Conservation (phyloP, 1,140 invertebrate species). For the Steinernema feltiae region DNA sequence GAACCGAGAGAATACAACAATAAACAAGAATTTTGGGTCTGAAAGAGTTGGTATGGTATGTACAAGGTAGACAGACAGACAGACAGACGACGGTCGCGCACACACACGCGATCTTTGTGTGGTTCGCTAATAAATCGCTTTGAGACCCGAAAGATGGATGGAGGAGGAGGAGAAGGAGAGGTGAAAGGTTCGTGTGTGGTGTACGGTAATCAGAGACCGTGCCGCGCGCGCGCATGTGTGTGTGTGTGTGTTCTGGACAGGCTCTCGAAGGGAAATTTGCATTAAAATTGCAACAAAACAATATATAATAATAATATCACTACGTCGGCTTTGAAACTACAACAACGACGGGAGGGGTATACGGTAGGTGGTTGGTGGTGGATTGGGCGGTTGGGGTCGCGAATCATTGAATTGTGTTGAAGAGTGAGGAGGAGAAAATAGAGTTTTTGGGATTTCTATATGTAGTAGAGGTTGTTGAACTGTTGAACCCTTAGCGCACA, state of each 20-base stretch:
- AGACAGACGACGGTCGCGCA: neutral
- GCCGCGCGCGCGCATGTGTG: neutral
- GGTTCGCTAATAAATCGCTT: too few relatives aligned
- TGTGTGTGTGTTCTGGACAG: neutral
- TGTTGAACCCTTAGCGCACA: neutral
- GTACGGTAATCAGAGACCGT: neutral
- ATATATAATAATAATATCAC: neutral
- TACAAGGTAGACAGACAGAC: neutral
- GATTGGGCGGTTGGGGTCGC: neutral
- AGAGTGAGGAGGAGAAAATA: neutral
- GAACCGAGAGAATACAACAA: neutral
- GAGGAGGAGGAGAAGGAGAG: neutral
- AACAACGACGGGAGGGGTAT: neutral
- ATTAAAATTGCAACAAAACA: neutral
- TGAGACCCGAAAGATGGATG: neutral
- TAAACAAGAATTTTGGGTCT: neutral
- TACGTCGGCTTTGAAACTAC: slow-evolving; percentile 1
- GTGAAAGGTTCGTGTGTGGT: neutral
- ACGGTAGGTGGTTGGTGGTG: neutral
- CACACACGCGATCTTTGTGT: neutral
- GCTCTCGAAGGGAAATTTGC: neutral
- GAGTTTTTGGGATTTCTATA: neutral
- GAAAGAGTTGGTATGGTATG: neutral
- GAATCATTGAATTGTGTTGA: neutral
- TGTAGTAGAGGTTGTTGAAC: neutral